phyloP scores from a whole-genome alignment of 2,113 vertebrate species.

The Monarcha castaneiventris region DNA sequence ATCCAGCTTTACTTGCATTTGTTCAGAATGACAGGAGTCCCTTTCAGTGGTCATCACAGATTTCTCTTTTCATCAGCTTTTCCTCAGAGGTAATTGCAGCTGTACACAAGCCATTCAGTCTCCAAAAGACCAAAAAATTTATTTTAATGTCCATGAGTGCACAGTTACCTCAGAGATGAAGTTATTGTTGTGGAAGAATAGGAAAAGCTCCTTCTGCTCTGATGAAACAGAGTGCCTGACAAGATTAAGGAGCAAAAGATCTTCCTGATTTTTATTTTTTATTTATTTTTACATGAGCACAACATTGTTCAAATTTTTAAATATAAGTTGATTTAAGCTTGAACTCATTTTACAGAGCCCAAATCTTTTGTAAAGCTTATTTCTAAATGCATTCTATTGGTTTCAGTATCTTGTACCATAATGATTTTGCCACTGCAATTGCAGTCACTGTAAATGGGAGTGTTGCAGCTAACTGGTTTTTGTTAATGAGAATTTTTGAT shows the following conservation, averaged over 20 bases:
- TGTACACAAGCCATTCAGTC: constrained; percentile 27
- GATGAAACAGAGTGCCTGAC: neutral
- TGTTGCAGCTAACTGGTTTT: neutral
- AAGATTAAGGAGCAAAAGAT: constrained; percentile 11
- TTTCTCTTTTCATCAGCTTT: constrained; percentile 48
- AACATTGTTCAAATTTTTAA: neutral
- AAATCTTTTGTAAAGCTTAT: neutral
- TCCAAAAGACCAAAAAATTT: constrained; percentile 33
- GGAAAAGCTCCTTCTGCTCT: neutral
- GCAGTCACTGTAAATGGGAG: neutral
- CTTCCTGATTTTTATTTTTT: neutral
- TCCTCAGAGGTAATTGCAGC: constrained; percentile 49
- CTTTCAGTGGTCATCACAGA: constrained; percentile 44
- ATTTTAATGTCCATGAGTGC: constrained; percentile 40
- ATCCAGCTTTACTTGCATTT: constrained; percentile 59
- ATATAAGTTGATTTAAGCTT: neutral
- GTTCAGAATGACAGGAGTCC: constrained; percentile 46
- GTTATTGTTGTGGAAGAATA: constrained; percentile 42
- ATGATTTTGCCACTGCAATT: neutral
- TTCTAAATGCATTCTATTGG: neutral
- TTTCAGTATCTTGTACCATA: neutral
- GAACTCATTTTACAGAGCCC: neutral
- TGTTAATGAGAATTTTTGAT: neutral
- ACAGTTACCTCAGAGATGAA: constrained; percentile 23
- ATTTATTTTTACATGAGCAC: neutral